phyloP scores from a whole-genome alignment of 2,888 invertebrate species.

The Drosophila niveifrons region DNA sequence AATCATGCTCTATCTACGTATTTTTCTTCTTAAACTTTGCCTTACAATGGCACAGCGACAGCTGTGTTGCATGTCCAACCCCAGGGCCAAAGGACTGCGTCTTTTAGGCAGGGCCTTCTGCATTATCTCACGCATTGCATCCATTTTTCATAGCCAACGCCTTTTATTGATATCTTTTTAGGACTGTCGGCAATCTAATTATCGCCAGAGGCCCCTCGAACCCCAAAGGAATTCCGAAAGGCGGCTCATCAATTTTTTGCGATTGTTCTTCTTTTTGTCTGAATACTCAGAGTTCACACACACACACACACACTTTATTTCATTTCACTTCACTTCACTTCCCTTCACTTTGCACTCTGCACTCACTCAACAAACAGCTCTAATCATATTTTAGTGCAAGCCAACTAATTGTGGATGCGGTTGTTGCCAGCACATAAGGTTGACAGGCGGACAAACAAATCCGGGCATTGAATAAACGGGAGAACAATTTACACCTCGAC shows the following conservation, averaged over 20 bases:
- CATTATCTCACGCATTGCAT: slow-evolving; percentile 57
- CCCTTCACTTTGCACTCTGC: not conserved
- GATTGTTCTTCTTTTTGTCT: not conserved
- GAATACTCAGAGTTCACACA: slow-evolving; percentile 22
- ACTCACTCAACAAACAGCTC: slow-evolving; percentile 28
- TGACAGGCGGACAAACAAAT: slow-evolving; percentile 29
- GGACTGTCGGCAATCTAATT: slow-evolving; percentile 54
- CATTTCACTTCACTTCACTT: not conserved
- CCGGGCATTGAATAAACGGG: slow-evolving; percentile 36
- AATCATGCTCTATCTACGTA: slow-evolving; percentile 9
- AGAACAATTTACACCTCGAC: slow-evolving; percentile 75
- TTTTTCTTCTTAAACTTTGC: slow-evolving; percentile 24
- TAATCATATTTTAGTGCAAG: slow-evolving; percentile 77
- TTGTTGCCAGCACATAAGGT: slow-evolving; percentile 23
- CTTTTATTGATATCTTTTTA: slow-evolving; percentile 32
- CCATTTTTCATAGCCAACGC: slow-evolving; percentile 44
- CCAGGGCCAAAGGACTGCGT: not conserved
- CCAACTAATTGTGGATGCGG: slow-evolving; percentile 68
- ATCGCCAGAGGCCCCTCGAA: slow-evolving; percentile 39
- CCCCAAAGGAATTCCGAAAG: slow-evolving; percentile 33
- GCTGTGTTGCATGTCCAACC: slow-evolving; percentile 17
- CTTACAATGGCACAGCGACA: slow-evolving; percentile 37
- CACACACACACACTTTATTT: slow-evolving; percentile 13
- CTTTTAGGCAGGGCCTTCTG: slow-evolving; percentile 6
- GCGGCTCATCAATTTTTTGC: slow-evolving; percentile 15